These are phyloP conservation scores for Strix uralensis DNA, from an alignment of 2,113 vertebrate species.

Conservation along the genomic window DNA sequence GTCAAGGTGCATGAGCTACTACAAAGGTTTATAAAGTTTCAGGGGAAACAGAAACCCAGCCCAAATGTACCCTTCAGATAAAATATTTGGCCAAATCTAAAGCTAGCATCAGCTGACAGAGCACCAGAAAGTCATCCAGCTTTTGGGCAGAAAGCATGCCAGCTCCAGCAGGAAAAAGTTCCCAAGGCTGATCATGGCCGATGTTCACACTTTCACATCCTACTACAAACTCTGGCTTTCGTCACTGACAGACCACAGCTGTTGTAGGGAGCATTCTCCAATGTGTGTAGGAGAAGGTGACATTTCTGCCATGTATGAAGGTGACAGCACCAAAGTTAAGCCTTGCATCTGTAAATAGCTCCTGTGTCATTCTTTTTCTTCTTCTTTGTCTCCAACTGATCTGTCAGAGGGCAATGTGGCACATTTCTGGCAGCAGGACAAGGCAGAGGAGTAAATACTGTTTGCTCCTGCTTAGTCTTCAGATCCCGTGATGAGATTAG, in stretches of 20 bases:
- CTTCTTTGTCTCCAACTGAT: neutral
- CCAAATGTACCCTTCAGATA: neutral
- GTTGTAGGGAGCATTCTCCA: neutral
- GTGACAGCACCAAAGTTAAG: neutral
- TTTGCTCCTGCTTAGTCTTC: neutral
- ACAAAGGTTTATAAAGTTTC: neutral
- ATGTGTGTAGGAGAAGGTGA: neutral
- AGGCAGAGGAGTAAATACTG: neutral
- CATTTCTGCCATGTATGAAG: neutral
- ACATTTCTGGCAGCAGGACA: neutral
- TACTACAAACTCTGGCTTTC: neutral
- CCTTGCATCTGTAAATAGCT: constrained; percentile 10
- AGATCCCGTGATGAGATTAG: neutral
- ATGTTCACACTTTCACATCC: constrained; percentile 30
- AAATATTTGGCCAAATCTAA: neutral
- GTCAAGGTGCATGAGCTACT: neutral
- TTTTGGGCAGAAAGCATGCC: neutral
- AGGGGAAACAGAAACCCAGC: neutral
- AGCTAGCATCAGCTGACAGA: neutral
- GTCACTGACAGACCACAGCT: constrained; percentile 5
- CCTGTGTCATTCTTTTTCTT: neutral
- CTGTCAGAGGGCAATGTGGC: neutral
- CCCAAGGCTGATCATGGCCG: neutral
- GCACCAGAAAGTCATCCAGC: neutral
- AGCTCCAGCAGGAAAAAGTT: neutral